These are phyloP conservation scores for Ypsolopha scabrella DNA, from an alignment of 2,888 invertebrate species.

Conservation along the genomic window DNA sequence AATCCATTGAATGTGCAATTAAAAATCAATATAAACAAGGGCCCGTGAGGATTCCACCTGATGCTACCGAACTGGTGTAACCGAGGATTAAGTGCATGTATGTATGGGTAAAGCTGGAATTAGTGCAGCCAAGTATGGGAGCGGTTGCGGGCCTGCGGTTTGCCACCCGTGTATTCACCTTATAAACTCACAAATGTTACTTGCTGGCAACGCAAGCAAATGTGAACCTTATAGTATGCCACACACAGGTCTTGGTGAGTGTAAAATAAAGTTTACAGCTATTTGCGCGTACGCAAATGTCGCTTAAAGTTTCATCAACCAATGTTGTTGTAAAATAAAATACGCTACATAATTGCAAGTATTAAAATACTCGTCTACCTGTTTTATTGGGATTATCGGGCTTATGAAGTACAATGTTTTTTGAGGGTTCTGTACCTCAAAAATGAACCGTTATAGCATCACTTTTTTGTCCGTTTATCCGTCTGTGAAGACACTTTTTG, in stretches of 20 bases:
- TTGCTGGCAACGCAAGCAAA: too few species aligned
- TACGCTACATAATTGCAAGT: too few species aligned
- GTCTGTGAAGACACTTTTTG: too few species aligned
- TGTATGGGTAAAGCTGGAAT: slow-evolving; percentile 33
- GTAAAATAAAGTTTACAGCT: neutral
- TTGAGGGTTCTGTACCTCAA: too few species aligned
- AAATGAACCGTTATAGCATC: too few species aligned
- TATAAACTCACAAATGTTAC: neutral
- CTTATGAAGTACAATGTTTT: too few species aligned
- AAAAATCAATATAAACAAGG: neutral
- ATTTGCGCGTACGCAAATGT: neutral
- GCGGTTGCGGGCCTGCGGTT: slow-evolving; percentile 43
- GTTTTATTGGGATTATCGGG: too few species aligned
- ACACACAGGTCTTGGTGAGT: neutral
- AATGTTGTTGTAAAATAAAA: too few species aligned
- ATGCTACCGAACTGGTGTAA: slow-evolving; percentile 19
- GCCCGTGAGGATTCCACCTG: neutral
- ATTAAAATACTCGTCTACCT: too few species aligned
- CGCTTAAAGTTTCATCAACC: neutral
- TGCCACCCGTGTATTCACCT: slow-evolving; percentile 37
- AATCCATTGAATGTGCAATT: neutral
- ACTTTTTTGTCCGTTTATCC: too few species aligned
- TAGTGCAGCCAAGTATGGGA: slow-evolving; percentile 47
- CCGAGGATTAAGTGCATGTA: slow-evolving; percentile 32
- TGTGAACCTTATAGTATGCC: too few species aligned